Conservation (phyloP, 2,797 vertebrate species). For the Melanogrammus aeglefinus region DNA sequence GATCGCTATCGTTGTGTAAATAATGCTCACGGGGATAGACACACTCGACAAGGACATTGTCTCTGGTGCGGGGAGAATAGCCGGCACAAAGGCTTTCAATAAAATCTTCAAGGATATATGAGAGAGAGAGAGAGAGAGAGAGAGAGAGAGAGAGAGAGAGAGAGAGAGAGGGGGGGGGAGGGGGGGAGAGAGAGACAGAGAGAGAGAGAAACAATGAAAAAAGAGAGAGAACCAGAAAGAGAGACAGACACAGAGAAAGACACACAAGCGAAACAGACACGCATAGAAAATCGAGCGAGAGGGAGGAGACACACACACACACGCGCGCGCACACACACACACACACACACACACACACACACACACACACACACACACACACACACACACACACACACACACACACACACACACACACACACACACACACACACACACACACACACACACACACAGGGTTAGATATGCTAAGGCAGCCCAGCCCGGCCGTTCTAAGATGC, state of each 20-base stretch:
- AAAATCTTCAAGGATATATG: constrained; percentile 13
- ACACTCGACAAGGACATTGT: constrained; percentile 17
- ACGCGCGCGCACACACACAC: not conserved
- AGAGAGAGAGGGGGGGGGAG: too few species aligned
- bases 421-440: not conserved
- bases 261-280: too few species aligned
- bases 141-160: too few species aligned
- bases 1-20: not conserved
- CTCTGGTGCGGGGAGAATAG: not conserved
- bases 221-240: constrained; percentile 22
- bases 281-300: too few species aligned
- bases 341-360: not conserved
- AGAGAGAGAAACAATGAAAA: too few species aligned
- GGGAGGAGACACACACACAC: not conserved
- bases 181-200: too few species aligned
- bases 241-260: too few species aligned
- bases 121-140: constrained; percentile 35
- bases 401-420: not conserved
- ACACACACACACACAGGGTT: constrained; percentile 35
- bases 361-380: not conserved
- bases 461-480: constrained; percentile 61
- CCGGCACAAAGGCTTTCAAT: constrained; percentile 18
- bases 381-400: not conserved
- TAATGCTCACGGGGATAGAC: not conserved
- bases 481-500: constrained; percentile 74